Conservation (phyloP, 2,888 invertebrate genomes). For the Diaperis boleti region DNA sequence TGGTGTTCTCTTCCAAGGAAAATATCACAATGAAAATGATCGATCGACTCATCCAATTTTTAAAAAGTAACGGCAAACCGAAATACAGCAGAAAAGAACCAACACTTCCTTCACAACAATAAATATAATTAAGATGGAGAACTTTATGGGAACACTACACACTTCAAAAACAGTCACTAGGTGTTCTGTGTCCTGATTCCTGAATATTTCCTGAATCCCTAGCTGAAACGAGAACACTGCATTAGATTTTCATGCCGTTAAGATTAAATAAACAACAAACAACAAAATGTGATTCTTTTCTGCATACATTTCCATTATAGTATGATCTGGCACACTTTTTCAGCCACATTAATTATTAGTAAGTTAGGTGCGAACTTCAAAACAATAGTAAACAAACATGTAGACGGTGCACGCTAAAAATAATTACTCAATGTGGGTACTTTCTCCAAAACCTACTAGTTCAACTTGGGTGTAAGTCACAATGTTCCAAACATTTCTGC, state of each 20-base stretch:
- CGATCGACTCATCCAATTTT: constrained; percentile 2
- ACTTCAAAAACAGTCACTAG: constrained; percentile 23
- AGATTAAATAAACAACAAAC: constrained; percentile 23
- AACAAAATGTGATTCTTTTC: constrained; percentile 21
- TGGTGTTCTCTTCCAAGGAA: constrained; percentile 29
- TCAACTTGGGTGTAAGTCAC: too few relatives aligned
- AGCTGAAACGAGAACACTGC: constrained; percentile 31
- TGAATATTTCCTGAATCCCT: constrained; percentile 19
- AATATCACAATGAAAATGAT: constrained; percentile 31
- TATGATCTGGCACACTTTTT: too few relatives aligned
- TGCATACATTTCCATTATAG: neutral
- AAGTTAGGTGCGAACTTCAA: neutral
- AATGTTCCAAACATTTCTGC: constrained; percentile 3
- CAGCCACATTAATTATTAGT: too few relatives aligned
- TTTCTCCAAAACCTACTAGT: neutral
- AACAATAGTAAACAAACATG: too few relatives aligned
- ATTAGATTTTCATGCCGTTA: constrained; percentile 23
- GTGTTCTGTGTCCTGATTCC: constrained; percentile 30
- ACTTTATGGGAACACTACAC: constrained; percentile 22
- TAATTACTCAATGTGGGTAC: too few relatives aligned
- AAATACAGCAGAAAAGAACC: constrained; percentile 31
- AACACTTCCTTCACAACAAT: constrained; percentile 25
- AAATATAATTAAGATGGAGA: constrained; percentile 25
- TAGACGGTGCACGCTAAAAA: too few relatives aligned
- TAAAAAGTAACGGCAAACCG: neutral